Base-by-base conservation (phyloP, 2,797 vertebrate species). In the Pseudochromis fuscus region DNA sequence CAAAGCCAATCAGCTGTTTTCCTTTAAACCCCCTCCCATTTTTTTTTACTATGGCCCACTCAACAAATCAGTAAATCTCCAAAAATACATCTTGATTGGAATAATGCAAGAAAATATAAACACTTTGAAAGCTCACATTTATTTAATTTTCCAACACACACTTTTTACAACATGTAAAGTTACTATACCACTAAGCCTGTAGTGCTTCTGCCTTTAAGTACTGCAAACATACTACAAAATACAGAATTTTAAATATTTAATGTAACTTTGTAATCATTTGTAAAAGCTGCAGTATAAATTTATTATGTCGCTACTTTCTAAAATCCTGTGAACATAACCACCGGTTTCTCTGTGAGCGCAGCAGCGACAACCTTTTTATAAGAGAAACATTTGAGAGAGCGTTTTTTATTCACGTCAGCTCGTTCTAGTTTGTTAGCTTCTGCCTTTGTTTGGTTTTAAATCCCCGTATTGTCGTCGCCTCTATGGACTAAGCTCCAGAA, bases 1-100 rank as follows among this genome's bases (percentile, higher is more conserved):
- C 46, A 52, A 59, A 67, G 61, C 73, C 40, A 58, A 86, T 86
- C 83, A 71, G 79, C 84, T 68, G 9, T 72, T 84, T 85, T 33
- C 23, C 46, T 75, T 33, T 67, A 61, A 64, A 53, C 66, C 40
- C 19, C 9, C 44, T 60, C 53, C 23, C 56, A 28, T 12, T 11
- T 72, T 30, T 24, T 42, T 38, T 64, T 35, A 11, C 31, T 28
- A n/a, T 31, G 21, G 5, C 70, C 56, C 15, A 21, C 7, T 38
- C 11, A 12, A 3, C 40, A 13, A 59, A 46, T 25, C 9, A 16
- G 21, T 10, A 71, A 37, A 13, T n/a, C 16, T 24, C 12, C 8
- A 19, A 7, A 44, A 19, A 16, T 40, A 44, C 0, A 12, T n/a
- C n/a, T n/a, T n/a, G n/a, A n/a, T n/a, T n/a, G n/a, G n/a, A n/a